These are phyloP conservation scores for Hydrolagus colliei DNA, from an alignment of 2,797 vertebrate species.

Conservation along the genomic window DNA sequence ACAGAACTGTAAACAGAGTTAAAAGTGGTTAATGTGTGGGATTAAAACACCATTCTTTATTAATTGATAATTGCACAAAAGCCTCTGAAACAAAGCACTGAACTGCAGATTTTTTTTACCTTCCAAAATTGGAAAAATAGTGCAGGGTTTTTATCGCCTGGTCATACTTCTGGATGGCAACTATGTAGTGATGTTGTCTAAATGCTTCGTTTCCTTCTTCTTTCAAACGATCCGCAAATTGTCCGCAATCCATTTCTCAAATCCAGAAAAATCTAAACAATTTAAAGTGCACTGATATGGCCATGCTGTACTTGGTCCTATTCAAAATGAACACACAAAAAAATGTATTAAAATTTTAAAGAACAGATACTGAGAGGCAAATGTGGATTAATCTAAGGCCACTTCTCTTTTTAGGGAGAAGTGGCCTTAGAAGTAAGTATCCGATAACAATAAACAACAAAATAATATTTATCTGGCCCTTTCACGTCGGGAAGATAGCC, in stretches of 20 bases:
- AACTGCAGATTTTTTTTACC: constrained; percentile 34
- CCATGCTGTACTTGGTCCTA: background rate
- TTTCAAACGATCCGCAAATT: constrained; percentile 43
- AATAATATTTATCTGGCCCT: too few species aligned
- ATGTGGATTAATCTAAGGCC: too few species aligned
- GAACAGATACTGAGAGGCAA: too few species aligned
- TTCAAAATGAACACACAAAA: background rate
- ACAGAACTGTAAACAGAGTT: too few species aligned
- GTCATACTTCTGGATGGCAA: constrained; percentile 55
- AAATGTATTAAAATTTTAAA: background rate
- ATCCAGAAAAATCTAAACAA: background rate
- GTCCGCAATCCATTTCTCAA: constrained; percentile 43
- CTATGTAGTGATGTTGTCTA: constrained; percentile 50
- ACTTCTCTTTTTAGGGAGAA: too few species aligned
- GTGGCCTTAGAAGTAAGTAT: too few species aligned
- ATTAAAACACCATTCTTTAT: constrained; percentile 32
- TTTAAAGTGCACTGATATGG: background rate
- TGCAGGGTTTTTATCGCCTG: constrained; percentile 45
- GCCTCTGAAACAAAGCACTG: background rate
- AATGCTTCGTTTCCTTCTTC: constrained; percentile 50
- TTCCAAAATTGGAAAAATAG: constrained; percentile 36
- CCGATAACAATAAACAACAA: too few species aligned
- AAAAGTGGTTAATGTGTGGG: constrained; percentile 41
- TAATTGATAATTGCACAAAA: background rate
- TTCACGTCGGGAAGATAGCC: too few species aligned